Evolutionary conservation across 2,797 vertebrate genomes (phyloP).

Genomic region (Melanotaenia nigrans): DNA sequence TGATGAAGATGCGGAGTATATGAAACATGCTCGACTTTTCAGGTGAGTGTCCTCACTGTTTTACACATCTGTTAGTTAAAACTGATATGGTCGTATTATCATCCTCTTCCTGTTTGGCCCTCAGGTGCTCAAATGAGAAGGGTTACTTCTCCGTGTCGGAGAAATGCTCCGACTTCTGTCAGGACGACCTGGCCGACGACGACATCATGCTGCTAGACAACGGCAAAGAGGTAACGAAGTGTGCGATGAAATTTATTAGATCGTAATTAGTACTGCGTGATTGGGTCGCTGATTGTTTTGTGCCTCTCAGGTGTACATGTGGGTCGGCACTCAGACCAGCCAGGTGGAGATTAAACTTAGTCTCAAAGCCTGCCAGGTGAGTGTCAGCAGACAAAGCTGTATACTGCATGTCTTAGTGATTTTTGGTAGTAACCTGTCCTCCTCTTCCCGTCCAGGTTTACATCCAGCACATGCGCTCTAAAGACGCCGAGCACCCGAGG

Average conservation of each 20-base stretch:
- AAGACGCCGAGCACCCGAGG: constrained; percentile 86
- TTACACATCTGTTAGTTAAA: background rate
- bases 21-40: constrained; percentile 96
- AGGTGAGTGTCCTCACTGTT: constrained; percentile 78
- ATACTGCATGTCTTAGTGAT: background rate
- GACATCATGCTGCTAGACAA: constrained; percentile 99
- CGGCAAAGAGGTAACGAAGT: constrained; percentile 86
- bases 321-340: constrained; percentile 98
- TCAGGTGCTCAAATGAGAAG: constrained; percentile 97
- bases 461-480: constrained; percentile 97
- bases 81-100: background rate
- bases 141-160: constrained; percentile 97
- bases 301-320: constrained; percentile 94
- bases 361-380: constrained; percentile 97
- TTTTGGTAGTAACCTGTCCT: background rate
- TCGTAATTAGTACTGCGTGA: background rate
- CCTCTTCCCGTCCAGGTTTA: constrained; percentile 87
- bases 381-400: background rate
- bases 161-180: constrained; percentile 98
- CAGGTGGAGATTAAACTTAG: constrained; percentile 99
- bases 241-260: no score
- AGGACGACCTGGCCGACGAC: constrained; percentile 96
- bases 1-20: constrained; percentile 94
- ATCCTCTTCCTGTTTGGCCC: background rate
- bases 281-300: background rate